phyloP scores from a whole-genome alignment of 2,797 vertebrate species.

The Sus cebifrons region DNA sequence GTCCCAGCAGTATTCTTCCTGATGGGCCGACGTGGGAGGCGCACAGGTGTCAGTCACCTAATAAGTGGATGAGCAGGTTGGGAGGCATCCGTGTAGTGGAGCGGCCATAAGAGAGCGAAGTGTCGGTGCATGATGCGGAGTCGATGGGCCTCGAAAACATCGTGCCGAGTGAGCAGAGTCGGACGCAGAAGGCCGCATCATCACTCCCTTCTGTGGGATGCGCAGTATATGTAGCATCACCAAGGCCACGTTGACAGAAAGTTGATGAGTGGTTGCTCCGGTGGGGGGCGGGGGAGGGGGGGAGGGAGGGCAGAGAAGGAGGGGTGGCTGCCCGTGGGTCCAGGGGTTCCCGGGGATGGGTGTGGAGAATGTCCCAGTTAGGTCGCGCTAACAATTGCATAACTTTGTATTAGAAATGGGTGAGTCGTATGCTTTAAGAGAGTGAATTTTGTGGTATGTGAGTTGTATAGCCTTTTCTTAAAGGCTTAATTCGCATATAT shows the following conservation, averaged over 20 bases:
- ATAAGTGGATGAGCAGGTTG: too few relatives aligned
- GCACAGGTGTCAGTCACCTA: not conserved
- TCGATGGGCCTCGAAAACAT: not conserved
- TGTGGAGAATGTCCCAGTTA: not conserved
- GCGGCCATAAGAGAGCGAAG: not conserved
- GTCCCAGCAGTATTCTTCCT: not conserved
- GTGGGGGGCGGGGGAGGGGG: too few relatives aligned
- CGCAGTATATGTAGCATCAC: not conserved
- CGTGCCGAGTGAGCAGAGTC: not conserved
- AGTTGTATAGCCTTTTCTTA: not conserved
- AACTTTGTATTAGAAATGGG: not conserved
- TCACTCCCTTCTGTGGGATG: fast-evolving
- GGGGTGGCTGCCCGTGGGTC: fast-evolving
- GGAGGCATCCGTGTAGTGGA: fast-evolving
- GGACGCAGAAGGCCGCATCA: fast-evolving
- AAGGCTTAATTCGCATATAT: not conserved
- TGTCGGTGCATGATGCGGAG: fast-evolving
- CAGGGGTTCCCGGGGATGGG: not conserved
- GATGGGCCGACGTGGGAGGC: not conserved
- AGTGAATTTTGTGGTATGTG: not conserved
- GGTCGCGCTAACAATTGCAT: too few relatives aligned
- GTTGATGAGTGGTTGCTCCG: not conserved
- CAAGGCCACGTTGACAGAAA: not conserved
- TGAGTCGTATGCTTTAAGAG: not conserved
- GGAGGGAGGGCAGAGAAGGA: not conserved